phyloP scores from a whole-genome alignment of 2,113 vertebrate species.

The Ageneiosus marmoratus region DNA sequence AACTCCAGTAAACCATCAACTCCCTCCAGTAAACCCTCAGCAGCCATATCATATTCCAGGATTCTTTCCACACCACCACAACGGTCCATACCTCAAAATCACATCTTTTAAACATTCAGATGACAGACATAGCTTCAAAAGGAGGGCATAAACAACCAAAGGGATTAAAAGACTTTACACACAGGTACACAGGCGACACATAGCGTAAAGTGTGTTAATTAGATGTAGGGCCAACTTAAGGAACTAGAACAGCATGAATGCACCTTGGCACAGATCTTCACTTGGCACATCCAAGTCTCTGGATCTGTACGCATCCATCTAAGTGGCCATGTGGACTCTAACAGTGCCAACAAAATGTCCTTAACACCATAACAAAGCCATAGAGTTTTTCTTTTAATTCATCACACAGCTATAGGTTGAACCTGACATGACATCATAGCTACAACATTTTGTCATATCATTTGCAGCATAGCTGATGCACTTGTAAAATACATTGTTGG shows the following conservation, averaged over 20 bases:
- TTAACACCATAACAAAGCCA: neutral
- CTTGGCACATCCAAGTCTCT: neutral
- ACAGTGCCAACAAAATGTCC: neutral
- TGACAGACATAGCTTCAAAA: constrained; percentile 39
- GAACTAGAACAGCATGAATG: neutral
- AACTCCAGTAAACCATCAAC: constrained; percentile 70
- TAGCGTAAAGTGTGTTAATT: neutral
- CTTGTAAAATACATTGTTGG: neutral
- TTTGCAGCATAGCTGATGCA: neutral
- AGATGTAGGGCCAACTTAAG: neutral
- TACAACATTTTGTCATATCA: neutral
- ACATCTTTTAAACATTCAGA: constrained; percentile 31
- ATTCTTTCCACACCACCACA: constrained; percentile 46
- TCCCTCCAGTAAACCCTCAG: constrained; percentile 84
- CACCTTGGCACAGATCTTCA: neutral
- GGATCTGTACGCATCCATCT: neutral
- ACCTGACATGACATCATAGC: neutral
- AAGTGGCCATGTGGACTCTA: neutral
- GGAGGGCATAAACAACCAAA: neutral
- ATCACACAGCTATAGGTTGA: neutral
- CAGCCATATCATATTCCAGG: constrained; percentile 70
- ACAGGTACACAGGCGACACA: neutral
- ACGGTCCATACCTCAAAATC: constrained; percentile 45
- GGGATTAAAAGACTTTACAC: neutral
- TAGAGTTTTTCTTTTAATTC: neutral